Base-by-base conservation (phyloP, 2,888 invertebrate genomes). In the Syrphus vitripennis region DNA sequence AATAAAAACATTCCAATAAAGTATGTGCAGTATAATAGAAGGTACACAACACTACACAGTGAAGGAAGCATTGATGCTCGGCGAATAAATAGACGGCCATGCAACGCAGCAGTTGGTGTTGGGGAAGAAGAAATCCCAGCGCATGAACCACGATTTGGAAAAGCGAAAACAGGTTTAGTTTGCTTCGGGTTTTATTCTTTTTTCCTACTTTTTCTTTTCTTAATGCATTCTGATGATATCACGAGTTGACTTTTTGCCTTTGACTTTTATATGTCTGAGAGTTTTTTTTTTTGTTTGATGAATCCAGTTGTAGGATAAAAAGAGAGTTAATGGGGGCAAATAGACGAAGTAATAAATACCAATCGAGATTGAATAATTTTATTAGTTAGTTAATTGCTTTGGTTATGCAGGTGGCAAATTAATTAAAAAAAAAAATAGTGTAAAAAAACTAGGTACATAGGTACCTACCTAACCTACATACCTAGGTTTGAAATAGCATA, bases 191-290 rank as follows among this genome's bases (percentile, higher is more conserved):
- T 63, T 70, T 77, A 26, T 57, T 21, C 14, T 53, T 42, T 57
- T 50, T 83, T 45, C 31, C 53, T 26, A 19, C 40, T 26, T 77
- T 61, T 31, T 19, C 19, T 37, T 34, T 50, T 48, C 50, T 65
- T 71, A 53, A 76, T 81, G 84, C 81, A 77, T 77, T 81, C 48
- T 77, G 86, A 77, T 82, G 77, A 86, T 86, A 82, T 86, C 86
- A 86, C 84, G 84, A 84, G 71, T 77, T 84, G 84, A 84, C 86
- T 86, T 82, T 80, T 86, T 82, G 86, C 84, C 84, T 86, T 86
- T 86, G 84, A 86, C 81, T 86, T 48, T 76, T 72, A 72, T 80
- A 45, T 72, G 34, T 71, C 67, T 75, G 24, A 55, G 48, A 14
- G 24, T 79, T 79, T 79, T 65, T 40, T 71, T 65, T 45, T 29